Percentiles rank a stretch among this genome's conserved stretches.
phyloP scores from a whole-genome alignment of 2,113 vertebrate genomes.

The Cygnus atratus region DNA sequence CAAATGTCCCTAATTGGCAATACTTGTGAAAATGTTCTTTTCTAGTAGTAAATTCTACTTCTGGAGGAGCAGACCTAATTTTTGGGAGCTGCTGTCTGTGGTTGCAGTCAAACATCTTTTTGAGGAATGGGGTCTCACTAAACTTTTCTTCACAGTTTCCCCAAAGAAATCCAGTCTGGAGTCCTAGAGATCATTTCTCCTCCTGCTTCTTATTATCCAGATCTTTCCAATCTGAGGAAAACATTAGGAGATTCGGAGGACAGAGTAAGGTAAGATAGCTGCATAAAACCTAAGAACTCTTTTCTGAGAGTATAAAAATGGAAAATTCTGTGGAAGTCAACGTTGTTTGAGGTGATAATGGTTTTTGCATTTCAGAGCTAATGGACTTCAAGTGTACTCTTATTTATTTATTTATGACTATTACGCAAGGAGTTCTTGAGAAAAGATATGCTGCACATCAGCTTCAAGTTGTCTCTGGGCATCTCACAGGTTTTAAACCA shows the following conservation, averaged over 20 bases:
- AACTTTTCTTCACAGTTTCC: slow-evolving; percentile 77
- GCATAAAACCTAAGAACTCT: background rate
- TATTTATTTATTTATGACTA: background rate
- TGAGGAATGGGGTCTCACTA: background rate
- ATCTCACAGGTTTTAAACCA: background rate
- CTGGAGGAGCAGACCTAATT: background rate
- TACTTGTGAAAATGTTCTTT: background rate
- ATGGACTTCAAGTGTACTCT: background rate
- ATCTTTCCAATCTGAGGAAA: slow-evolving; percentile 71
- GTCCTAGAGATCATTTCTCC: slow-evolving; percentile 84
- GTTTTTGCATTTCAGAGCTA: background rate
- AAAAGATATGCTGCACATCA: background rate
- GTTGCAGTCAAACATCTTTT: background rate
- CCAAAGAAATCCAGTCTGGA: slow-evolving; percentile 78
- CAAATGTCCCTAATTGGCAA: background rate
- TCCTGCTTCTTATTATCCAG: slow-evolving; percentile 80
- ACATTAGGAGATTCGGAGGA: slow-evolving; percentile 79
- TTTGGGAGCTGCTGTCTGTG: background rate
- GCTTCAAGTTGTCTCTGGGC: background rate
- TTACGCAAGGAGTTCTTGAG: background rate
- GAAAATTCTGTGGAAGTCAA: background rate
- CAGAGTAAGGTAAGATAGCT: slow-evolving; percentile 79
- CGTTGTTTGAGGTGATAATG: background rate
- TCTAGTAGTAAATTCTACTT: background rate
- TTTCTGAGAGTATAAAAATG: background rate